Evolutionary conservation across 2,797 vertebrate genomes (phyloP).

Genomic region (Gallinago nigripennis): DNA sequence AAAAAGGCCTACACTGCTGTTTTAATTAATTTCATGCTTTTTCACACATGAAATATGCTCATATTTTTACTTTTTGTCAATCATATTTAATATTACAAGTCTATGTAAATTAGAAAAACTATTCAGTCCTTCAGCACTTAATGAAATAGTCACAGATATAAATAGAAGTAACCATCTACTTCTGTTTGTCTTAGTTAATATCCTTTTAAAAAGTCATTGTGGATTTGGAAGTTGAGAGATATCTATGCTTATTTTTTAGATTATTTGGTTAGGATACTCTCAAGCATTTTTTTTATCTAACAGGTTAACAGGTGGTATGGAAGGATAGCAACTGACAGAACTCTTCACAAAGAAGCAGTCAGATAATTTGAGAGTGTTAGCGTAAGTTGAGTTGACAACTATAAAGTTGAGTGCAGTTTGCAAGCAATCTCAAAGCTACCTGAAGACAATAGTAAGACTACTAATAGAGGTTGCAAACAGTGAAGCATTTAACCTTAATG

Average conservation of each 20-base stretch:
- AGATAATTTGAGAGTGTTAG: not conserved
- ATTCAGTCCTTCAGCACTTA: not conserved
- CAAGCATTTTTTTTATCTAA: not conserved
- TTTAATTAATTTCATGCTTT: not conserved
- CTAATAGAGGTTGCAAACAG: not conserved
- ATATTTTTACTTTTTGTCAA: not conserved
- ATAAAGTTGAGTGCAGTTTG: not conserved
- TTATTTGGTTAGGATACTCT: not conserved
- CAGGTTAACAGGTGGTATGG: not conserved
- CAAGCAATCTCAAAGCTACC: not conserved
- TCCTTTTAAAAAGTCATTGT: not conserved
- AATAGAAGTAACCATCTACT: not conserved
- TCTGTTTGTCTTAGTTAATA: not conserved
- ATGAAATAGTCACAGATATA: not conserved
- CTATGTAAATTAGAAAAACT: not conserved
- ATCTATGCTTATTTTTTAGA: not conserved
- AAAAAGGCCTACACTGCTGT: fast-evolving
- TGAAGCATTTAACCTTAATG: not conserved
- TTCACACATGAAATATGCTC: not conserved
- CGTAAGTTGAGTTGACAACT: not conserved
- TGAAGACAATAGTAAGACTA: not conserved
- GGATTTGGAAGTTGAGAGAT: not conserved
- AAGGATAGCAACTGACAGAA: not conserved
- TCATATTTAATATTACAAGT: not conserved
- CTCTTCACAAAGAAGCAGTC: not conserved